Conservation (phyloP, 1,140 invertebrate genomes). For the Bombus superbus region DNA sequence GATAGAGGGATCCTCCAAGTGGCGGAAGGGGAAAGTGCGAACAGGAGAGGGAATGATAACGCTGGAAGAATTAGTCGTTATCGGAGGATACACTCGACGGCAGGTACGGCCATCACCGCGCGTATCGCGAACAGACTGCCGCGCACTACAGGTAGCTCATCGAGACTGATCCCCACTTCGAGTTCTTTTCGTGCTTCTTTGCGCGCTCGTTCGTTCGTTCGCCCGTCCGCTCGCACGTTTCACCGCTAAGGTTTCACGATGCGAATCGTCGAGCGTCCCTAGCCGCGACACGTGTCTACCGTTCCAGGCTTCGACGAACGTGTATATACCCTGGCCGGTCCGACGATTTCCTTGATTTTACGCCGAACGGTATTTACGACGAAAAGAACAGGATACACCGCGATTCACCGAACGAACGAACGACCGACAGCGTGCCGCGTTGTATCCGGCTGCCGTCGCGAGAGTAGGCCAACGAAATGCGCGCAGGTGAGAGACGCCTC, state of each 20-base stretch:
- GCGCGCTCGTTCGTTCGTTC: slow-evolving; percentile 13
- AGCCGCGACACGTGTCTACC: slow-evolving; percentile 3
- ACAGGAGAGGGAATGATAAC: slow-evolving; percentile 5
- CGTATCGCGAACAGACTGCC: slow-evolving; percentile 43
- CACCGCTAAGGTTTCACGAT: slow-evolving; percentile 46
- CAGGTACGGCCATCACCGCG: not conserved
- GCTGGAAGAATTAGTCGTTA: slow-evolving; percentile 18
- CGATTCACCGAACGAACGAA: slow-evolving; percentile 32
- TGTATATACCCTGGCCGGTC: not conserved
- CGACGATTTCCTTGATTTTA: not conserved
- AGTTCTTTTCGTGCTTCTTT: slow-evolving; percentile 22
- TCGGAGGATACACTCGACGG: slow-evolving; percentile 16
- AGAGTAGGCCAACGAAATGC: slow-evolving; percentile 76
- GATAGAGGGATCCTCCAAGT: not conserved
- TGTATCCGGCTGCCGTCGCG: slow-evolving; percentile 63
- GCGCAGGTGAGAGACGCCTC: slow-evolving; percentile 74
- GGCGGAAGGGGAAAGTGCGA: not conserved
- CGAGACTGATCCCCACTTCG: slow-evolving; percentile 35
- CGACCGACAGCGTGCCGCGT: slow-evolving; percentile 45
- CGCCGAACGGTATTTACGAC: not conserved
- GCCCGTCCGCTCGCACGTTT: slow-evolving; percentile 28
- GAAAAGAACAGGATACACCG: not conserved
- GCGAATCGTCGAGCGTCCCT: not conserved
- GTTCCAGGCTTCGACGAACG: not conserved
- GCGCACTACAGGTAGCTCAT: slow-evolving; percentile 33